Percentiles rank a stretch among this genome's conserved stretches.
phyloP scores from a whole-genome alignment of 2,797 vertebrate species.

The Uromys caudimaculatus region DNA sequence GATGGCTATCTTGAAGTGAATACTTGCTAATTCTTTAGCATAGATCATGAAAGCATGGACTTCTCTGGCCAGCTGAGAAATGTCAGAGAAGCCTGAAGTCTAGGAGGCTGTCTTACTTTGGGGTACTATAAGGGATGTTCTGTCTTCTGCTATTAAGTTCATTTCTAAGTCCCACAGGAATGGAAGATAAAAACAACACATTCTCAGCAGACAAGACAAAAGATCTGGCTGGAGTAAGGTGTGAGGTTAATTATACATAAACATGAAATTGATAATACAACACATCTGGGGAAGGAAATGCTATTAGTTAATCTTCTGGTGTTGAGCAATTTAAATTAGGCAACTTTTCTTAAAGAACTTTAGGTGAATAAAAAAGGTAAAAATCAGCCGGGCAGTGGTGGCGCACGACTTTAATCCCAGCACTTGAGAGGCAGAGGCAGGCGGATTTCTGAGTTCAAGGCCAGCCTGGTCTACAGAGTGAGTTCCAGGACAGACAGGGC shows the following conservation, averaged over 20 bases:
- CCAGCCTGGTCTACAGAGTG: no score
- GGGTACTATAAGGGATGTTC: conserved; percentile 2
- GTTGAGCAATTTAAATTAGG: not conserved
- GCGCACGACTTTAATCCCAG: no score
- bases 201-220: conserved; percentile 34
- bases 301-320: conserved; percentile 14
- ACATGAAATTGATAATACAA: conserved; percentile 43
- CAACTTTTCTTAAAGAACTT: conserved; percentile 42
- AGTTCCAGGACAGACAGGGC: no score
- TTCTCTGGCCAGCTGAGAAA: conserved; percentile 49
- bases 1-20: conserved; percentile 41
- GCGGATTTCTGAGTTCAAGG: no score
- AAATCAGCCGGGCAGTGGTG: no score
- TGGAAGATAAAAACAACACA: conserved; percentile 56
- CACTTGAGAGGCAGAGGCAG: no score
- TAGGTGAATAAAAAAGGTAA: conserved; percentile 45
- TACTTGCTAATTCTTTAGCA: conserved; percentile 40
- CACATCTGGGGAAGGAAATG: not conserved
- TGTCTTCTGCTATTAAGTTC: conserved; percentile 46
- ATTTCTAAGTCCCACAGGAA: not conserved
- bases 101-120: conserved; percentile 30
- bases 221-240: not conserved
- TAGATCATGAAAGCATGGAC: not conserved
- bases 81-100: not conserved
- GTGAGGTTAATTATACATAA: conserved; percentile 49